Conservation (phyloP, 2,113 vertebrate genomes). For the Callochromis pleurospilus region DNA sequence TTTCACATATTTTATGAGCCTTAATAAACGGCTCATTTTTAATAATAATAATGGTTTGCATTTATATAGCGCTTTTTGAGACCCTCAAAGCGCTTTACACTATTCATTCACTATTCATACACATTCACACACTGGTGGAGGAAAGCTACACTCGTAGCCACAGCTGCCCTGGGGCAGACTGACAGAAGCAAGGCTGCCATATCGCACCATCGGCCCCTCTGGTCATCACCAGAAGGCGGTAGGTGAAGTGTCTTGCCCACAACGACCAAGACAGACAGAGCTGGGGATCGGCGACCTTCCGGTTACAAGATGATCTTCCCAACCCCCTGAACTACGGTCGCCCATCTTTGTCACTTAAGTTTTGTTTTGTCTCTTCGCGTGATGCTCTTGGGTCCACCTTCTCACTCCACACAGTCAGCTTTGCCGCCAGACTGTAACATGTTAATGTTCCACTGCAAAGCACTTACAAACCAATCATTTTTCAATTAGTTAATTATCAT, state of each 20-base stretch:
- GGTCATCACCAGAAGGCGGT: neutral
- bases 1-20: neutral
- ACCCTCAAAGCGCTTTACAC: neutral
- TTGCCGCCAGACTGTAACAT: accelerated
- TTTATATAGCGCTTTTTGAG: accelerated
- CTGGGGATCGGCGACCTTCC: neutral
- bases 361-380: accelerated
- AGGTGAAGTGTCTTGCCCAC: neutral
- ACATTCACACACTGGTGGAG: neutral
- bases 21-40: neutral
- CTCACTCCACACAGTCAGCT: neutral
- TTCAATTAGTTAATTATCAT: neutral
- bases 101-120: neutral
- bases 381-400: neutral
- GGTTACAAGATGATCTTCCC: neutral
- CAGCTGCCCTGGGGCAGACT: neutral
- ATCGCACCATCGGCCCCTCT: accelerated
- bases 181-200: neutral
- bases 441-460: neutral
- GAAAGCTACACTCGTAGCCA: neutral
- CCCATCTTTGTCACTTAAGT: neutral
- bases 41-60: neutral
- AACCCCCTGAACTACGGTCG: neutral
- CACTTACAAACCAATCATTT: neutral
- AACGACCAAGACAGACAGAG: neutral